Evolutionary conservation across 1,140 invertebrate genomes (phyloP), one percentile per base, ranked within the genome.

Genomic region (Drosophila pallidifrons): DNA sequence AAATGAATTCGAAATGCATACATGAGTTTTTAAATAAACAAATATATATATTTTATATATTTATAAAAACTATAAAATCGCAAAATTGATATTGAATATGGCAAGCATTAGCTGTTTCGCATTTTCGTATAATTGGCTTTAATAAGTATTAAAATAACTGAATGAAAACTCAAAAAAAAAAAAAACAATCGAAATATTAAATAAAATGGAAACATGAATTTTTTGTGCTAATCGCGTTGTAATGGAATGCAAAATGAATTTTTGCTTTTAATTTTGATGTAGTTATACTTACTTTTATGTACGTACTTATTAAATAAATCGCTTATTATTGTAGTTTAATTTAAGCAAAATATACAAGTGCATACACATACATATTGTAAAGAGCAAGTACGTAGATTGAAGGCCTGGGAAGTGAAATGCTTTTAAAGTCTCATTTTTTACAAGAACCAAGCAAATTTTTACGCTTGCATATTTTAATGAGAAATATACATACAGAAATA

Each of bases 351-450:
- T 83, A 89, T 85, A 89, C 86, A 89, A 89, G 61, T 71, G 71
- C 70, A 88, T 72, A 75, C 68, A 60, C 28, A 81, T 60, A 69
- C 28, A 38, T 47, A 52, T 52, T 69, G 73, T 75, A 75, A 74
- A 74, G 71, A 74, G 73, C 70, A 89, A 76, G 80, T 46, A 77
- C 69, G 49, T 79, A 88, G 77, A 43, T 43, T 47, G 38, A 76
- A 88, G 79, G 80, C 85, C 77, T 78, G 80, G 77, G 65, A 89
- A 88, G 83, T 83, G 85, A 89, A 88, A 89, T 85, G 85, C 85
- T 89, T 89, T 89, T 89, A 89, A 89, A 89, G 85, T 89, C 85
- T 88, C 78, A 83, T 89, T 89, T 89, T 88, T 89, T 89, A 89
- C 81, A 89, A 89, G 81, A 85, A 88, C 78, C 85, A 89, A 89